Evolutionary conservation across 2,113 vertebrate species (phyloP).

Genomic region (Ranitomeya imitator): DNA sequence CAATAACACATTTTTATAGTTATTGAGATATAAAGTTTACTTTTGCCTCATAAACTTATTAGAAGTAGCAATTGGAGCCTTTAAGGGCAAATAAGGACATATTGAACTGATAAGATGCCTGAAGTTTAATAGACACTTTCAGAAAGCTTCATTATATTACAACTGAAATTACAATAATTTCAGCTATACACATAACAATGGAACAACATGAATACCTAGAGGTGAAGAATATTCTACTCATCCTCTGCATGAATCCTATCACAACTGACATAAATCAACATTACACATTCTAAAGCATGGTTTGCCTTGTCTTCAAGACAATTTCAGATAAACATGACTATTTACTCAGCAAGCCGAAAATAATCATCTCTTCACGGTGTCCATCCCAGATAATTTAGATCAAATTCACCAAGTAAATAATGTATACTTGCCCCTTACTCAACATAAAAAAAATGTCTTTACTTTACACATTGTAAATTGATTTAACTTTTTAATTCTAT

Average conservation of each 20-base stretch:
- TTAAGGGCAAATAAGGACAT: neutral
- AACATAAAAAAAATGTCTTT: neutral
- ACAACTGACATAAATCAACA: constrained; percentile 19
- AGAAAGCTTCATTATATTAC: neutral
- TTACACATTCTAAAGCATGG: constrained; percentile 6
- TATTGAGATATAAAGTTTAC: too few relatives aligned
- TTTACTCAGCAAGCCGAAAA: neutral
- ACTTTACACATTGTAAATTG: neutral
- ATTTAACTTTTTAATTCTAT: neutral
- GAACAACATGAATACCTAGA: neutral
- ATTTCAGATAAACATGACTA: constrained; percentile 22
- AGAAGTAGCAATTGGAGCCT: neutral
- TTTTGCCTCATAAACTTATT: neutral
- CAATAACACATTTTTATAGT: neutral
- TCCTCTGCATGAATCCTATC: neutral
- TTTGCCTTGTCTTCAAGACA: constrained; percentile 24
- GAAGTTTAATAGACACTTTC: neutral
- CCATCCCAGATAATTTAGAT: neutral
- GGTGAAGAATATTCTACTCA: neutral
- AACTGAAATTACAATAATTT: neutral
- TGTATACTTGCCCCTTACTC: neutral
- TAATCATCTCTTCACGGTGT: neutral
- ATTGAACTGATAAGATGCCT: neutral
- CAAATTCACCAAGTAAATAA: neutral
- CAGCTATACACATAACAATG: constrained; percentile 8